phyloP scores from a whole-genome alignment of 2,888 invertebrate species.

The Gastrophysa polygoni region DNA sequence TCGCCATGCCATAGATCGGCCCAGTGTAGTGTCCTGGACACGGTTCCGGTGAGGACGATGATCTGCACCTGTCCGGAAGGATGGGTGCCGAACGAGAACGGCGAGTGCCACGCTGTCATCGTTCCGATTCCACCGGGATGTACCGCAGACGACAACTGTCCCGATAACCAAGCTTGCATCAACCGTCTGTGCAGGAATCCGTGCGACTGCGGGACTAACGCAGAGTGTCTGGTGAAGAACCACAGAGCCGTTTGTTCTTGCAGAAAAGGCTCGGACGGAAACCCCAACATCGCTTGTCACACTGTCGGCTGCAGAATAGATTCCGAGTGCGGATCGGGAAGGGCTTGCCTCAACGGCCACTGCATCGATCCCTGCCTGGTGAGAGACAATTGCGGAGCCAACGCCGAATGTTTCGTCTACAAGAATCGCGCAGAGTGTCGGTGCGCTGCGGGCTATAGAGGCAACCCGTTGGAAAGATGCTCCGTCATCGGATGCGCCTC shows the following conservation, averaged over 20 bases:
- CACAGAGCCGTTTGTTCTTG: slow-evolving; percentile 90
- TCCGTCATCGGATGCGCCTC: slow-evolving; percentile 82
- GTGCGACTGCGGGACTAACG: slow-evolving; percentile 85
- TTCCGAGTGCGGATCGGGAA: slow-evolving; percentile 81
- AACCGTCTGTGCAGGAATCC: slow-evolving; percentile 86
- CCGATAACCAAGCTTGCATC: slow-evolving; percentile 79
- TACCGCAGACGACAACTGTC: slow-evolving; percentile 79
- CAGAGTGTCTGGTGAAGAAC: slow-evolving; percentile 79
- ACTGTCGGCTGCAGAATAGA: slow-evolving; percentile 82
- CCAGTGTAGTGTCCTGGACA: slow-evolving; percentile 82
- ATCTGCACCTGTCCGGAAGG: slow-evolving; percentile 87
- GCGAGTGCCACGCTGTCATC: slow-evolving; percentile 76
- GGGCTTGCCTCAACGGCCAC: slow-evolving; percentile 83
- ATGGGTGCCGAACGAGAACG: slow-evolving; percentile 79
- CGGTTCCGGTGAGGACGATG: slow-evolving; percentile 84
- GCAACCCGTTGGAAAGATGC: slow-evolving; percentile 77
- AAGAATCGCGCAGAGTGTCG: slow-evolving; percentile 78
- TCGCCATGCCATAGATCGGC: slow-evolving; percentile 78
- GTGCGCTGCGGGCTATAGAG: slow-evolving; percentile 80
- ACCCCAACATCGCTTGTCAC: slow-evolving; percentile 81
- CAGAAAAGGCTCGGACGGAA: slow-evolving; percentile 81
- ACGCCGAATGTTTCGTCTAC: slow-evolving; percentile 80
- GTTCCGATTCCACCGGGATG: slow-evolving; percentile 77
- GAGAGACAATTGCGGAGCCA: slow-evolving; percentile 78
- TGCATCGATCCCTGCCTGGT: slow-evolving; percentile 87